Base-by-base conservation (phyloP, 2,888 invertebrate species). In the Nymphalis polychloros region DNA sequence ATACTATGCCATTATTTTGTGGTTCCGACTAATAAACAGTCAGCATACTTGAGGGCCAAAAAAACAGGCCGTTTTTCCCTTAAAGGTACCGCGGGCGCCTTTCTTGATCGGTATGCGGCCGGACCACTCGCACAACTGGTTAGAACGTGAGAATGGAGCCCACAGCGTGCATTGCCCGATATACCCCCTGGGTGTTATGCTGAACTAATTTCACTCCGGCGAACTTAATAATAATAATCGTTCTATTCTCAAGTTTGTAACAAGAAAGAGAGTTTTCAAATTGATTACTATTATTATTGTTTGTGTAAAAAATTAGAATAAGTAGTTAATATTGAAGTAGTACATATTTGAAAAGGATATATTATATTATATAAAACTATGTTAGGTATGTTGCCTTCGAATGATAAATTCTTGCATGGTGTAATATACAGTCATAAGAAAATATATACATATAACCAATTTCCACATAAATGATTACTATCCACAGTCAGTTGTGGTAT, bases 81-180 rank as follows among this genome's bases (percentile, higher is more conserved):
- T 85, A 86, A 88, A 82, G 85, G 88, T 80, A 83, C 87, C 86
- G 89, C 84, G 83, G 82, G 82, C 82, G 85, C 87, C 87, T 88
- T 90, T 89, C 87, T 84, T 89, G 87, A 84, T 83, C 81, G 90
- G 90, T 81, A 90, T 90, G 89, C 81, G 79, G 85, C 78, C 81
- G 63, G 79, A 87, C 88, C 84, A 85, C 86, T 90, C 81, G 73
- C 73, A 73, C 79, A 85, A 87, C 87, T 85, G 85, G 88, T 88
- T 81, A 81, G 78, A 79, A 84, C 86, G 87, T 90, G 91, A 90
- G 90, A 90, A 90, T 88, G 86, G 88, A 81, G 84, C 78, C 81
- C 84, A 78, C 73, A 64, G 70, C 74, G 73, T 75, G 74, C 82
- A 79, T 80, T 83, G 85, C 82, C 83, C 86, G 85, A 85, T 85